phyloP scores from a whole-genome alignment of 2,888 invertebrate genomes.

The Dusona sp. region DNA sequence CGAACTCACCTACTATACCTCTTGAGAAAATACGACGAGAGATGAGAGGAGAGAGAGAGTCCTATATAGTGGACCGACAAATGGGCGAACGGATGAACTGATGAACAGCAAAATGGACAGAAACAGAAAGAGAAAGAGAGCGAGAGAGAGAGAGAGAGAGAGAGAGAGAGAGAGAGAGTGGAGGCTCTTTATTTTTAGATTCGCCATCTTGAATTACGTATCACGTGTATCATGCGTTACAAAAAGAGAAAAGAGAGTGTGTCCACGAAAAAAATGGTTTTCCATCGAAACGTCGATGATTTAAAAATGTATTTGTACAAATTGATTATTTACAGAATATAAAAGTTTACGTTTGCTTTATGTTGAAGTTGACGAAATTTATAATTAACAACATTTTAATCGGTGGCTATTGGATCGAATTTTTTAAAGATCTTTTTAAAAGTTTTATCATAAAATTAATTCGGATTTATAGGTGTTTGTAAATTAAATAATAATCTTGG shows the following conservation, averaged over 20 bases:
- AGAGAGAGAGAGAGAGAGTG: not conserved
- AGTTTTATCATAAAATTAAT: not conserved
- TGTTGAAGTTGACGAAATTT: not conserved
- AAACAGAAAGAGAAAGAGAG: not conserved
- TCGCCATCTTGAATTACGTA: conserved; percentile 60
- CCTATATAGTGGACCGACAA: conserved; percentile 42
- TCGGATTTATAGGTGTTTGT: not conserved
- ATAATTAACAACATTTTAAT: not conserved
- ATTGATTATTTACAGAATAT: not conserved
- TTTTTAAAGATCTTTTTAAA: not conserved
- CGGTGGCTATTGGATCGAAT: not conserved
- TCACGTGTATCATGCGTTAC: conserved; percentile 22
- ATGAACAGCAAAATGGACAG: conserved; percentile 38
- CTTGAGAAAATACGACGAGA: conserved; percentile 33
- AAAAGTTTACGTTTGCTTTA: not conserved
- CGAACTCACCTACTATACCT: conserved; percentile 42
- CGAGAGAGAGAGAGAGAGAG: not conserved
- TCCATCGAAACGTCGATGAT: not conserved
- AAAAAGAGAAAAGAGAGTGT: not conserved
- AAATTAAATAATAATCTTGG: not conserved
- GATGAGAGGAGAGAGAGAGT: conserved; percentile 18
- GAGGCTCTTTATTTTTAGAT: conserved; percentile 52
- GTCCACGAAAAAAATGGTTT: not conserved
- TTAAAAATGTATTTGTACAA: not conserved
- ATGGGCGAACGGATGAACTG: conserved; percentile 40